Evolutionary conservation across 2,113 vertebrate genomes (phyloP), one percentile per base, ranked within the genome.

Genomic region (Cyanoderma ruficeps): DNA sequence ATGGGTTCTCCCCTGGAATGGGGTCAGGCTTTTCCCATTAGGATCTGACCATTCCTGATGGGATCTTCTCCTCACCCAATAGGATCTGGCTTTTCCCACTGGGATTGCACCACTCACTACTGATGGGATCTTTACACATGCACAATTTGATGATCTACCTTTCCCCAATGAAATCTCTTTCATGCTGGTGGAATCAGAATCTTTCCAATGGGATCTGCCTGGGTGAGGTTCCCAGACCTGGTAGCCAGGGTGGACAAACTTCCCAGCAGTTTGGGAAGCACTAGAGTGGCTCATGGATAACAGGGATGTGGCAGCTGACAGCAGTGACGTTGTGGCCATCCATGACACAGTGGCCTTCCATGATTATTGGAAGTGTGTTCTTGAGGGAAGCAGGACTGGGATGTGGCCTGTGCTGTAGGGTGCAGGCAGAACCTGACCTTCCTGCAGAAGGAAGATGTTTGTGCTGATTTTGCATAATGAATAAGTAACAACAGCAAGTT

Each of bases 301-400:
- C 37, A 72, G 46, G 16, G 39, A 65, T 70, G 47, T 55, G 72
- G 25, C 70, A 68, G 14, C 12, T 39, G 74, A 42, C 0, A 2
- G 56, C 31, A 6, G 4, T 87, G 55, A 67, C 3, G 7, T 9
- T 17, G 52, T 83, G 30, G 64, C 57, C 44, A 33, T 49, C 59
- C 41, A 16, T 47, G 17, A 70, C 17, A 14, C 0, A 0, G n/a
- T 82, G 37, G 59, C 50, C 7, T 16, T 42, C 46, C 14, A 8
- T 37, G 49, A 57, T 33, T 41, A 52, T 13, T 20, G 47, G 60
- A 75, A 31, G 15, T n/a, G 10, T 44, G 13, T 52, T 87, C 13
- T 18, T 35, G 14, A 12, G 55, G 42, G 42, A 75, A 1, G 3
- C 23, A 21, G 71, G 33, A 31, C 1, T 75, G 39, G 50, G 67